Percentiles rank a stretch among this genome's conserved stretches.
phyloP scores from a whole-genome alignment of 1,140 invertebrate species.

The Ceratitis capitata region DNA sequence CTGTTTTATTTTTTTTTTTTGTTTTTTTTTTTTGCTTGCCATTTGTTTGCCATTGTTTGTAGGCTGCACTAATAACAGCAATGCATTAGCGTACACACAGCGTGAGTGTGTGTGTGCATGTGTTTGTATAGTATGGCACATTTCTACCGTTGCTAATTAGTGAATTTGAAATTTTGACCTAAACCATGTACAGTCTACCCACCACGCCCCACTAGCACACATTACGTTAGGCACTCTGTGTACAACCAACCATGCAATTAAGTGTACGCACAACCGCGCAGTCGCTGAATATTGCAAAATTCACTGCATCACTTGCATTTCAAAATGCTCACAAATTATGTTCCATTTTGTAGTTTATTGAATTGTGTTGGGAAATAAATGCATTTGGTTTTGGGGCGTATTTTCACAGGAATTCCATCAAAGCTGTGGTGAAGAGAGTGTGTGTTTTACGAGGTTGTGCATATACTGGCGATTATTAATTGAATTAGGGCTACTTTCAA shows the following conservation, averaged over 20 bases:
- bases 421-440: too few relatives aligned
- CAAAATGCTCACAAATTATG: neutral
- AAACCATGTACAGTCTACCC: neutral
- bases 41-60: too few relatives aligned
- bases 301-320: neutral
- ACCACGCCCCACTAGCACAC: neutral
- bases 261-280: neutral
- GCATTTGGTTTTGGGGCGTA: neutral
- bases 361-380: neutral
- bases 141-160: slow-evolving; percentile 26
- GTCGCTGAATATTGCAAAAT: neutral
- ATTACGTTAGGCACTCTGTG: slow-evolving; percentile 3
- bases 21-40: too few relatives aligned
- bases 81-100: neutral
- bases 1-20: too few relatives aligned
- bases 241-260: neutral
- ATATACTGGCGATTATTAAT: too few relatives aligned
- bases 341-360: neutral
- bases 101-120: neutral
- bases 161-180: neutral
- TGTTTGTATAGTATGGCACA: neutral
- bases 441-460: too few relatives aligned
- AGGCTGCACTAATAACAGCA: neutral
- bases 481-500: too few relatives aligned
- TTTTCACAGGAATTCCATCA: neutral